Evolutionary conservation across 2,113 vertebrate species (phyloP).

Genomic region (Piprites chloris): DNA sequence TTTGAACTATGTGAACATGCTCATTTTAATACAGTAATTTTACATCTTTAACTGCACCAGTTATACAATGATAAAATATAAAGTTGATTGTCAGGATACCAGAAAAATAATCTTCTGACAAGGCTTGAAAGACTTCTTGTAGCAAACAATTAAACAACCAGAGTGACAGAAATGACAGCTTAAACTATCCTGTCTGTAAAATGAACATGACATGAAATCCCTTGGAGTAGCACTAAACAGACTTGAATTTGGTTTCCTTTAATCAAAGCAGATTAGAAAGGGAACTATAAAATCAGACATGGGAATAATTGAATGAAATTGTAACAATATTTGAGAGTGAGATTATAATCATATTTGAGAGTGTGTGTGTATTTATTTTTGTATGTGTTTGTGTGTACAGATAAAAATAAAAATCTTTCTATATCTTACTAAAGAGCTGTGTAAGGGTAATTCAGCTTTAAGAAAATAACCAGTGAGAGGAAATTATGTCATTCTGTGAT

Average conservation of each 20-base stretch:
- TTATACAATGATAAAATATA: neutral
- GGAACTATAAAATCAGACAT: neutral
- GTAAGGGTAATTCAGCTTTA: neutral
- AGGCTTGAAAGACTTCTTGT: neutral
- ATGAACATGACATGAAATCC: neutral
- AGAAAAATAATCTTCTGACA: neutral
- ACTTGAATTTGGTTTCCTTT: neutral
- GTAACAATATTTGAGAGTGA: neutral
- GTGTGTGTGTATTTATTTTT: neutral
- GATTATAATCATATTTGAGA: neutral
- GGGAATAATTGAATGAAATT: neutral
- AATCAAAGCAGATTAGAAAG: neutral
- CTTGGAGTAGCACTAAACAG: neutral
- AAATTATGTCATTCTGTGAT: neutral
- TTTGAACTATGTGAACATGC: neutral
- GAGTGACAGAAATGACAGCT: neutral
- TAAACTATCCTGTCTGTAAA: neutral
- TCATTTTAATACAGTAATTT: neutral
- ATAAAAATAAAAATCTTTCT: neutral
- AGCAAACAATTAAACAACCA: neutral
- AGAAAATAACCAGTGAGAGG: neutral
- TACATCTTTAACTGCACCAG: neutral
- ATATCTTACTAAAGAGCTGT: neutral
- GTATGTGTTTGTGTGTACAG: neutral
- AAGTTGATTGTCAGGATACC: neutral